phyloP scores from a whole-genome alignment of 2,113 vertebrate species.

The Anarrhichthys ocellatus region DNA sequence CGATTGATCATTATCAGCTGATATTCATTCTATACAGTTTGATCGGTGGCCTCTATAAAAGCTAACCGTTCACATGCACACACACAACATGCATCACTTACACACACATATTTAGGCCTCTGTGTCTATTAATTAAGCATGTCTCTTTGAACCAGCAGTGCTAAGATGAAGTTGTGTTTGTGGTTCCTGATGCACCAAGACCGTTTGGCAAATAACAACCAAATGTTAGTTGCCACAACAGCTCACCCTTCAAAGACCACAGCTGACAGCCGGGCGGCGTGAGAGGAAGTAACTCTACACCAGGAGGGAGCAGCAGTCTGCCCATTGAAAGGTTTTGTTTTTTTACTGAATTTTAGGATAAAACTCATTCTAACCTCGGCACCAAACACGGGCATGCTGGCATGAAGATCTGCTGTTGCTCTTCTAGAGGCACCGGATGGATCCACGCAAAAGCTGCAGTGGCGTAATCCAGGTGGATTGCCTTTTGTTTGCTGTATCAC shows the following conservation, averaged over 20 bases:
- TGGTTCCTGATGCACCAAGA: neutral
- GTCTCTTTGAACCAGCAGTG: slow-evolving; percentile 10
- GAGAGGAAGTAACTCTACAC: neutral
- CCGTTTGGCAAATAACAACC: neutral
- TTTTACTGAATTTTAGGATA: neutral
- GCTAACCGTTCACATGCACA: neutral
- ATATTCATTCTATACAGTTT: neutral
- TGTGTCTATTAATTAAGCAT: neutral
- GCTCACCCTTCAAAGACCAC: neutral
- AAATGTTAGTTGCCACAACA: neutral
- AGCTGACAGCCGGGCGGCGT: neutral
- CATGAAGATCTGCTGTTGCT: neutral
- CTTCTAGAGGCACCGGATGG: neutral
- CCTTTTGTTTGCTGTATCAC: neutral
- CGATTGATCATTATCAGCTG: too few species aligned
- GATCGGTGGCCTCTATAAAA: neutral
- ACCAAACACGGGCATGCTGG: neutral
- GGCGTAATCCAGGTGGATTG: neutral
- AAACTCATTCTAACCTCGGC: neutral
- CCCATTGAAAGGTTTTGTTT: too few species aligned
- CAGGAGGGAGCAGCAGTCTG: neutral
- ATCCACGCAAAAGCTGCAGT: neutral
- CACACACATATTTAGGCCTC: neutral
- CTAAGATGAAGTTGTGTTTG: neutral
- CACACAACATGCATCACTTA: neutral